Percentiles rank a stretch among this genome's conserved stretches.
These are phyloP conservation scores for Copidosoma aretas DNA, from an alignment of 2,888 invertebrate genomes.

Conservation along the genomic window DNA sequence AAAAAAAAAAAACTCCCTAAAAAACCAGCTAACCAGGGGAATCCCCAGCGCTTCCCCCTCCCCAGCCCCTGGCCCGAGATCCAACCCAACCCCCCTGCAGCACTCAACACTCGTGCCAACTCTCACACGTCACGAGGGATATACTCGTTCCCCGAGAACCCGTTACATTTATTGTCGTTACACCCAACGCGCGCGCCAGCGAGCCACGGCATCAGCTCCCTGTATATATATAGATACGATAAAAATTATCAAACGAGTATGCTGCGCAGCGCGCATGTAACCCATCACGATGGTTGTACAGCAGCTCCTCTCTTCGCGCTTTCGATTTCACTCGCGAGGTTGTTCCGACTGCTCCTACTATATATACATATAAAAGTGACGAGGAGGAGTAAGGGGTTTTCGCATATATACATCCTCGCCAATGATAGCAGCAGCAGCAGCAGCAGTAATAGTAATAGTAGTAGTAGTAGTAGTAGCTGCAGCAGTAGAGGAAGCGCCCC, in stretches of 20 bases:
- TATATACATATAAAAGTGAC: slow-evolving; percentile 21
- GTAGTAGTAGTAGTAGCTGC: background rate
- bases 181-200: background rate
- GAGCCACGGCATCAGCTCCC: background rate
- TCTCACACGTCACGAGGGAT: background rate
- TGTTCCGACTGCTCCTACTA: slow-evolving; percentile 14
- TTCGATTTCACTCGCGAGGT: slow-evolving; percentile 29
- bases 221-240: no score
- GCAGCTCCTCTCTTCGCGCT: background rate
- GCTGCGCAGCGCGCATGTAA: no score
- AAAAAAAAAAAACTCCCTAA: background rate
- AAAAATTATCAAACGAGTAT: no score
- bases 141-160: background rate
- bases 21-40: background rate
- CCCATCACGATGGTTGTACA: no score
- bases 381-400: slow-evolving; percentile 7
- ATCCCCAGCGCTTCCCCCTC: background rate
- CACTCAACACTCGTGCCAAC: background rate
- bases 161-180: background rate
- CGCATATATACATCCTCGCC: background rate
- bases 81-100: background rate
- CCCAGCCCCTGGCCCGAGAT: background rate
- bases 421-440: background rate
- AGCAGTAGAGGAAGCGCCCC: background rate
- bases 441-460: slow-evolving; percentile 17